Base-by-base conservation (phyloP, 2,113 vertebrate genomes). In the Mormyrus lacerda region DNA sequence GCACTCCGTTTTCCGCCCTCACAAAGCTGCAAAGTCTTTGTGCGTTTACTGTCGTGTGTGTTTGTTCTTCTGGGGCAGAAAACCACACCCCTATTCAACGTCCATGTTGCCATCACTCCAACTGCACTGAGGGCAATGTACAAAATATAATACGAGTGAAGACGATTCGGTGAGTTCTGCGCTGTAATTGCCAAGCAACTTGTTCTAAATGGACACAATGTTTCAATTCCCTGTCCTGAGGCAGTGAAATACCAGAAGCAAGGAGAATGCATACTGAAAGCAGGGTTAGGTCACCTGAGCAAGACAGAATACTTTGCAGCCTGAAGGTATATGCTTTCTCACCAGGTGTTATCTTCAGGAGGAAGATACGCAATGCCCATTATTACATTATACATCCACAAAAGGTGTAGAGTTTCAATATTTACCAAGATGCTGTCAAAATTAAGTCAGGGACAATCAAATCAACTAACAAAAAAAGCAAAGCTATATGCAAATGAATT, bases 231-330 rank as follows among this genome's bases (percentile, higher is more conserved):
- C 44, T 45, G 21, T 11, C 76, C 35, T 4, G 31, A 44, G 48
- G 88, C 31, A 31, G 35, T 84, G 51, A 58, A 83, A 89, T 58
- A 44, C 7, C 69, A 42, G 73, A n/a, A 21, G 19, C 50, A 21
- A 45, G 47, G 31, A 24, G 35, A 84, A 4, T 55, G 10, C 31
- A 39, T 2, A 6, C 42, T 48, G 24, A 73, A 47, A 61, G 13
- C 44, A 21, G 24, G 88, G 50, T 31, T 42, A 92, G 89, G 91
- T 92, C 91, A 91, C 88, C 88, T 45, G 27, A 91, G 87, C 48
- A 85, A 91, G 86, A 91, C 53, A 91, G 79, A 88, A 61, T 89
- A 10, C 83, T 89, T 89, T 92, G 91, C 90, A 88, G 91, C 94
- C 73, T 13, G 35, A 45, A 89, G 90, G 35, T 69, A 21, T 39